Conservation (phyloP, 2,113 vertebrate species). For the Periophthalmus modestus region DNA sequence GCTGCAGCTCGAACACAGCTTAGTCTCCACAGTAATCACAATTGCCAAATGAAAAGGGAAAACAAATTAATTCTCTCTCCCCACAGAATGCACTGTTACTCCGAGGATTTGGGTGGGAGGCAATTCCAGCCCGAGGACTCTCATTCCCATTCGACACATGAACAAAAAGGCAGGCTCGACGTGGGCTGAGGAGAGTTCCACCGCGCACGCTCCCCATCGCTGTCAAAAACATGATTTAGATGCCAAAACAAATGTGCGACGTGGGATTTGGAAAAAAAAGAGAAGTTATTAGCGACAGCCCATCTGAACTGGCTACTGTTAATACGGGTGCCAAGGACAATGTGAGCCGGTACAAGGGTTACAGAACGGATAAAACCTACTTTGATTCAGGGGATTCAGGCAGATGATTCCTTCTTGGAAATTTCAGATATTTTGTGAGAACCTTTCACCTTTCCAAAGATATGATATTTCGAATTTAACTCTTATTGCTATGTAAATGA, state of each 20-base stretch:
- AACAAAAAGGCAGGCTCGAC: slow-evolving; percentile 36
- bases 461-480: no score
- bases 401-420: no score
- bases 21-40: slow-evolving; percentile 50
- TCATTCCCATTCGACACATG: slow-evolving; percentile 52
- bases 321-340: not conserved
- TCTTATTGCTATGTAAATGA: no score
- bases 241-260: not conserved
- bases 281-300: not conserved
- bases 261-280: not conserved
- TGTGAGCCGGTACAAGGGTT: not conserved
- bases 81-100: slow-evolving; percentile 32
- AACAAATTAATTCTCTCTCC: slow-evolving; percentile 54
- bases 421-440: no score
- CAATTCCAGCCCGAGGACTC: slow-evolving; percentile 52
- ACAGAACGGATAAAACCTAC: not conserved
- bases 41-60: slow-evolving; percentile 57
- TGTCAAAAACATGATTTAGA: slow-evolving; percentile 4
- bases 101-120: slow-evolving; percentile 47
- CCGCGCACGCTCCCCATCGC: slow-evolving; percentile 13
- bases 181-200: slow-evolving; percentile 16
- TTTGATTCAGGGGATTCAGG: not conserved
- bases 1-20: slow-evolving; percentile 33
- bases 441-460: no score
- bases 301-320: not conserved